Percentiles rank a stretch among this genome's conserved stretches.
These are phyloP conservation scores for Chymomyza caudatula DNA, from an alignment of 2,888 invertebrate genomes.

Conservation along the genomic window DNA sequence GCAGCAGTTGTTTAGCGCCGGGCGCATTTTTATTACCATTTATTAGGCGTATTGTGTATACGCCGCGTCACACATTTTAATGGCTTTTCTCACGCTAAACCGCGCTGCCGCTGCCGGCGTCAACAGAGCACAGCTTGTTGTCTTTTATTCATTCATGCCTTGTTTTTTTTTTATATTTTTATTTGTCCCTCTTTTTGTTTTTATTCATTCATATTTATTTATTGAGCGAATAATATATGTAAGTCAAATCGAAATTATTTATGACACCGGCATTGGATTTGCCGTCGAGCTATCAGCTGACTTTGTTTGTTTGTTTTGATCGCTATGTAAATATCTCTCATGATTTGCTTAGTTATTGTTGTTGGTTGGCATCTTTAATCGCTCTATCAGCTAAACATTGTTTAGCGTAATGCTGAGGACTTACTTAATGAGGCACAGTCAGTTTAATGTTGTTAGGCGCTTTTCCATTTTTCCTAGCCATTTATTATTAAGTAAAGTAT, in stretches of 20 bases:
- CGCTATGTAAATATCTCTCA: conserved; percentile 61
- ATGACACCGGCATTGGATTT: conserved; percentile 50
- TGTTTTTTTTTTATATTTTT: conserved; percentile 21
- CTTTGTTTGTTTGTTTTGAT: conserved; percentile 52
- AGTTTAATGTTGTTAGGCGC: neutral
- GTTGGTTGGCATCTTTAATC: neutral
- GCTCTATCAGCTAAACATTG: conserved; percentile 4
- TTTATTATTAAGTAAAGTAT: no score
- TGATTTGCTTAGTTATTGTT: conserved; percentile 45
- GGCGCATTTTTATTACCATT: neutral
- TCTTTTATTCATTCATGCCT: conserved; percentile 59
- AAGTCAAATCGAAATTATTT: conserved; percentile 69
- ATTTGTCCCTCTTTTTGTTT: neutral
- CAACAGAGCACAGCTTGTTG: neutral
- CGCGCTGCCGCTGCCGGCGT: conserved; percentile 37
- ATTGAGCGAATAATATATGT: conserved; percentile 68
- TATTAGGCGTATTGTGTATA: conserved; percentile 2
- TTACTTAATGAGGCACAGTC: neutral
- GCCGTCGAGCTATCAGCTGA: neutral
- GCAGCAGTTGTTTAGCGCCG: conserved; percentile 4
- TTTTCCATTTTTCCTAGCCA: no score
- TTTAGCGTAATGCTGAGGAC: no score
- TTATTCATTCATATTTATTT: conserved; percentile 59
- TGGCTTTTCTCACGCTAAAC: conserved; percentile 66
- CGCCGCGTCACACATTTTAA: neutral